Percentiles rank a stretch among this genome's conserved stretches.
These are phyloP conservation scores for Oedothorax gibbosus DNA, from an alignment of 1,140 invertebrate genomes.

Conservation along the genomic window DNA sequence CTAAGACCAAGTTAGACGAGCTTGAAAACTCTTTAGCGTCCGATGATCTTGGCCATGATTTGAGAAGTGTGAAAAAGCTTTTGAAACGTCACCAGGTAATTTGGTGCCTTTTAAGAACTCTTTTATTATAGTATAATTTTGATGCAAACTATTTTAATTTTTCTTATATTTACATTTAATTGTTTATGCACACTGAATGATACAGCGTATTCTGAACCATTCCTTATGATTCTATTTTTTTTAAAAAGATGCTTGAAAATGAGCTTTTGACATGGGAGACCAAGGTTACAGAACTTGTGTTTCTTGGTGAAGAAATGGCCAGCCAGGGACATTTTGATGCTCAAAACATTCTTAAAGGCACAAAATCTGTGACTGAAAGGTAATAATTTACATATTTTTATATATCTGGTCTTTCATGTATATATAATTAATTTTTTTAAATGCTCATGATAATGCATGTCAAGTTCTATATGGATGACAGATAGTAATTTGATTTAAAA, in stretches of 20 bases:
- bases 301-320: conserved; percentile 88
- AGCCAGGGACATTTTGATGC: conserved; percentile 95
- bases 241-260: conserved; percentile 77
- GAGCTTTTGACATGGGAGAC: conserved; percentile 83
- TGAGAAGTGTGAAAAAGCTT: conserved; percentile 88
- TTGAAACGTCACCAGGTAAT: conserved; percentile 83
- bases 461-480: neutral
- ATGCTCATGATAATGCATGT: neutral
- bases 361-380: conserved; percentile 80
- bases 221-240: neutral
- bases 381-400: conserved; percentile 51
- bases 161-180: neutral
- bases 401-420: neutral
- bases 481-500: neutral
- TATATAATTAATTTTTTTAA: neutral
- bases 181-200: neutral
- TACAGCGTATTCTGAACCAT: neutral
- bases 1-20: conserved; percentile 80
- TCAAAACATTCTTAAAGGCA: conserved; percentile 83
- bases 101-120: conserved; percentile 50
- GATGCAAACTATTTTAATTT: neutral
- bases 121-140: conserved; percentile 21
- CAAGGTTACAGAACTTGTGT: conserved; percentile 80
- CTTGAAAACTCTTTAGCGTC: conserved; percentile 76
- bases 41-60: conserved; percentile 83